Conservation (phyloP, 2,888 invertebrate species). For the Formica aserva region DNA sequence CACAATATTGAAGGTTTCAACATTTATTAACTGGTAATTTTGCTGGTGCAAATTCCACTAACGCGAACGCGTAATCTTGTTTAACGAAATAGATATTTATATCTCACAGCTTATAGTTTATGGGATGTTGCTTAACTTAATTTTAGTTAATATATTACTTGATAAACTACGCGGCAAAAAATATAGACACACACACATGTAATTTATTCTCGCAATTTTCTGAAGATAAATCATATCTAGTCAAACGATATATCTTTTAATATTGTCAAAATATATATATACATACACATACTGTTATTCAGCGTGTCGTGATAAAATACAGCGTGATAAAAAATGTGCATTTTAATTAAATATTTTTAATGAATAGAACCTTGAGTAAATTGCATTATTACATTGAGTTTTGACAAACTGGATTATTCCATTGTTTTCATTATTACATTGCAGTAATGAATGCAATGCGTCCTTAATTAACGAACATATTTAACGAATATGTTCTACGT, state of each 20-base stretch:
- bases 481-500: slow-evolving; percentile 10
- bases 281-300: neutral
- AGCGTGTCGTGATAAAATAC: neutral
- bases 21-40: slow-evolving; percentile 31
- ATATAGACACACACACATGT: neutral
- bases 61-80: slow-evolving; percentile 1
- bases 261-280: no score
- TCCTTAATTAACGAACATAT: slow-evolving; percentile 44
- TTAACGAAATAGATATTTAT: neutral
- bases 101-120: neutral
- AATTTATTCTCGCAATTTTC: neutral
- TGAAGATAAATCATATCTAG: neutral
- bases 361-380: slow-evolving; percentile 10
- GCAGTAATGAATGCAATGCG: slow-evolving; percentile 23
- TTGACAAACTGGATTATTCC: slow-evolving; percentile 34
- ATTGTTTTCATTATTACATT: slow-evolving; percentile 26
- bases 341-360: slow-evolving; percentile 39
- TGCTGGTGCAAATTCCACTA: neutral
- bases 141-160: neutral
- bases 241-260: no score
- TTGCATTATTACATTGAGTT: slow-evolving; percentile 10
- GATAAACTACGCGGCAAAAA: neutral
- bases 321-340: neutral
- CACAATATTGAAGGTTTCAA: slow-evolving; percentile 12
- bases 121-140: neutral